A percentile compares a stretch with the other conserved stretches of the same genome.
Evolutionary conservation across 1,140 invertebrate species (phyloP).

Genomic region (Leptinotarsa undecemlineata): DNA sequence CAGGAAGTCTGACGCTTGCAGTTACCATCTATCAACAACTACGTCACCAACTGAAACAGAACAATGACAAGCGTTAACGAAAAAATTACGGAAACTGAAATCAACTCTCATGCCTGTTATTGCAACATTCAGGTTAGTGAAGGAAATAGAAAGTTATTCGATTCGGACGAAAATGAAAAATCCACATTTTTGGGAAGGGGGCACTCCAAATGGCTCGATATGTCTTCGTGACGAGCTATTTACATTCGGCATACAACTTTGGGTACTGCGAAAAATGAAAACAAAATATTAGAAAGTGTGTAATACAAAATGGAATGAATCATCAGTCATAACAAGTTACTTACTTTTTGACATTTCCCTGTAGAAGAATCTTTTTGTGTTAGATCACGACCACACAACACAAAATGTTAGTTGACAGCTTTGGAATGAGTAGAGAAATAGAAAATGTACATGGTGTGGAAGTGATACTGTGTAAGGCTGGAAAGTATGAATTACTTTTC

Average conservation of each 20-base stretch:
- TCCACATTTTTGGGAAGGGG: slow-evolving; percentile 13
- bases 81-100: slow-evolving; percentile 30
- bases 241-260: slow-evolving; percentile 41
- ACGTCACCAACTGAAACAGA: slow-evolving; percentile 54
- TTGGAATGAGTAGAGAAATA: background rate
- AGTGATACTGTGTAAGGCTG: too few species aligned
- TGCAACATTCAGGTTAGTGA: slow-evolving; percentile 22
- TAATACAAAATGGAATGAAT: slow-evolving; percentile 10
- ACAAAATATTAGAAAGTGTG: slow-evolving; percentile 31
- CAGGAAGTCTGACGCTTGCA: slow-evolving; percentile 33
- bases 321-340: background rate
- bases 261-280: slow-evolving; percentile 50
- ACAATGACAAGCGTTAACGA: slow-evolving; percentile 20
- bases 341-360: background rate
- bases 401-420: background rate
- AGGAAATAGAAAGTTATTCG: slow-evolving; percentile 12
- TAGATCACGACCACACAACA: background rate
- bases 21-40: slow-evolving; percentile 52
- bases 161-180: slow-evolving; percentile 10
- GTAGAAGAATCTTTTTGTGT: background rate
- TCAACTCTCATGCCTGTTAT: slow-evolving; percentile 23
- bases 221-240: slow-evolving; percentile 37
- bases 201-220: slow-evolving; percentile 41
- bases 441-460: background rate
- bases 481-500: too few species aligned